Base-by-base conservation (phyloP, 2,113 vertebrate genomes). In the Thinocorus orbignyianus region DNA sequence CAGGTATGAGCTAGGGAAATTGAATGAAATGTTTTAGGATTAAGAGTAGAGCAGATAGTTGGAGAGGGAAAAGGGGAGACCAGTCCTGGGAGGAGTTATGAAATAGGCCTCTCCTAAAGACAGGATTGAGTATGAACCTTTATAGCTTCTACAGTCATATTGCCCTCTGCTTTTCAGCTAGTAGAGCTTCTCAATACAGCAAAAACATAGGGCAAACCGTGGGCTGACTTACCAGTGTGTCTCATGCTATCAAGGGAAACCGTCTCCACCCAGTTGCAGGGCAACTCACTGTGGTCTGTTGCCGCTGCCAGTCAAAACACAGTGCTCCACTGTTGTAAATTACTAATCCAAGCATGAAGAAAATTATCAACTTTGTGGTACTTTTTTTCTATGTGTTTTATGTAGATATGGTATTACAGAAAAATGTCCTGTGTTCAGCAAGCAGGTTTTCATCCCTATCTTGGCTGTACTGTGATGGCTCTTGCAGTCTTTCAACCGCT, bases 391-490 rank as follows among this genome's bases (percentile, higher is more conserved):
- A 0, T 80, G 26, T 85, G 6, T 55, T 55, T 74, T 66, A 17
- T 66, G 4, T 44, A 51, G 13, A 20, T 69, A 17, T 4, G 7
- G 23, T 61, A 26, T 42, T 85, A 82, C 86, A 72, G n/a, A 51
- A 80, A 82, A 61, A 24, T 62, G 4, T 90, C 6, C 3, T 97
- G 61, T 98, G 42, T 95, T 86, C 86, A 99, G 99, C 96, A 77
- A 42, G 99, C 99, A 94, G 98, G 98, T 51, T 98, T 97, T 91
- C 99, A 99, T 93, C 98, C 99, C 2, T 99, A 98, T 94, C 96
- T 99, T 1, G 99, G 99, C 60, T 98, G 98, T 87, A 49, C 92
- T 0, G 97, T 99, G 96, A 98, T 98, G 98, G 85, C 81, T 60
- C 92, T 99, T 78, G 92, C 98, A 42, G 35, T 98, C 81, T 96